These are phyloP conservation scores for Oasisia sp. DNA, from an alignment of 2,888 invertebrate genomes.

Conservation along the genomic window DNA sequence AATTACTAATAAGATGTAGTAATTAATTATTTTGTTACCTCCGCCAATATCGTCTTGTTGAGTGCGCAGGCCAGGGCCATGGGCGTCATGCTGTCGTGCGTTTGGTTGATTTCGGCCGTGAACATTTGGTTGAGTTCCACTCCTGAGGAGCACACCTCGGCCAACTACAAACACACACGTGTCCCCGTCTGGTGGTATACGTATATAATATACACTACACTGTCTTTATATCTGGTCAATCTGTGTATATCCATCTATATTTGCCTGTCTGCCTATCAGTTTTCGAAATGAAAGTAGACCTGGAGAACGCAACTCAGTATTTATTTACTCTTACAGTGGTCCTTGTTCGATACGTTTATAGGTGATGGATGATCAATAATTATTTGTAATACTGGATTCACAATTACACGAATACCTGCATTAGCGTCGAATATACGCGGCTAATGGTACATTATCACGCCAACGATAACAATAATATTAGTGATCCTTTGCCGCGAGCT, in stretches of 20 bases:
- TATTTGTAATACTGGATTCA: background rate
- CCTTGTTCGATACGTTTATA: background rate
- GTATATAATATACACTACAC: background rate
- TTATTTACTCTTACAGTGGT: too few relatives aligned
- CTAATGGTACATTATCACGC: background rate
- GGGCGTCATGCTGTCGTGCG: conserved; percentile 46
- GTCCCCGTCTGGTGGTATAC: background rate
- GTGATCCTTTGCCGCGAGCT: background rate
- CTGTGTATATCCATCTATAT: too few relatives aligned
- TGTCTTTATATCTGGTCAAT: background rate
- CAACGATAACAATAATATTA: background rate
- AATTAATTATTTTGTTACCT: conserved; percentile 35
- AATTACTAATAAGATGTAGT: background rate
- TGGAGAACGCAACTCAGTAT: too few relatives aligned
- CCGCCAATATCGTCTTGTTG: conserved; percentile 41
- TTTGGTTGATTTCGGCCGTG: conserved; percentile 37
- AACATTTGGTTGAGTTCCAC: conserved; percentile 41
- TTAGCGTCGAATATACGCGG: background rate
- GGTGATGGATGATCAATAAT: background rate
- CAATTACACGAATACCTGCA: background rate
- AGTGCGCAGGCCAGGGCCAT: conserved; percentile 45
- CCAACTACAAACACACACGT: conserved; percentile 30
- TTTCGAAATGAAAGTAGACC: too few relatives aligned
- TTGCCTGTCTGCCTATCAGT: background rate
- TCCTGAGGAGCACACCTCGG: conserved; percentile 33